A percentile compares a stretch with the other conserved stretches of the same genome.
phyloP scores from a whole-genome alignment of 2,797 vertebrate genomes.

The Cyprinodon diabolis region DNA sequence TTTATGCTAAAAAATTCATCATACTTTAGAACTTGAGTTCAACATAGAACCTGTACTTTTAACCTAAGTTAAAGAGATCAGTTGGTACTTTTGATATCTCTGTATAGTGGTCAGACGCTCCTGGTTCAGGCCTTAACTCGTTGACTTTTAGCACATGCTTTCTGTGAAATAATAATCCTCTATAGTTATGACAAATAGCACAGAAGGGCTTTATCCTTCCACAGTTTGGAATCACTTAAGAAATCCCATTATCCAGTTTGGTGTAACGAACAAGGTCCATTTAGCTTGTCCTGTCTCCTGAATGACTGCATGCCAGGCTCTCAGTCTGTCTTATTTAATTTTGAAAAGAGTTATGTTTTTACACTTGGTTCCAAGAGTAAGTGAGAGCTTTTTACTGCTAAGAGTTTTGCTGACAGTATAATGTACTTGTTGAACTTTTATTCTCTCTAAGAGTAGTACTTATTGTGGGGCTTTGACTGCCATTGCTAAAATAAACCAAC shows the following conservation, averaged over 20 bases:
- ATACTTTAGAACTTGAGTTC: too few relatives aligned
- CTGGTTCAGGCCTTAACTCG: constrained; percentile 25
- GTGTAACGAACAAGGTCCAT: constrained; percentile 58
- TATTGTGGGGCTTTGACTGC: constrained; percentile 10
- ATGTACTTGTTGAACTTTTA: constrained; percentile 35
- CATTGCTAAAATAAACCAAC: too few relatives aligned
- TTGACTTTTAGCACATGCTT: constrained; percentile 27
- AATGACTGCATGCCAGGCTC: constrained; percentile 40
- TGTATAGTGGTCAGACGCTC: neutral
- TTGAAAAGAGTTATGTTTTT: constrained; percentile 29
- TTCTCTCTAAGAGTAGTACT: constrained; percentile 19
- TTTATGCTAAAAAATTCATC: too few relatives aligned
- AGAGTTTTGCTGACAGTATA: constrained; percentile 24
- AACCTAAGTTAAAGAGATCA: neutral
- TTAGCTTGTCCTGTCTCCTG: constrained; percentile 48
- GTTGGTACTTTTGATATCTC: constrained; percentile 6
- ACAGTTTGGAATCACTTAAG: constrained; percentile 40
- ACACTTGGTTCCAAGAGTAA: constrained; percentile 41
- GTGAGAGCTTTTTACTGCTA: constrained; percentile 30
- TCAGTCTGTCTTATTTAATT: constrained; percentile 37
- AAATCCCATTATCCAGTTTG: constrained; percentile 41
- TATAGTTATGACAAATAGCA: constrained; percentile 40
- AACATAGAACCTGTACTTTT: neutral
- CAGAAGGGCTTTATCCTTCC: constrained; percentile 35
- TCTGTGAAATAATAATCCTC: constrained; percentile 29